Evolutionary conservation across 2,797 vertebrate genomes (phyloP), one percentile per base, ranked within the genome.

Genomic region (Leuciscus waleckii): DNA sequence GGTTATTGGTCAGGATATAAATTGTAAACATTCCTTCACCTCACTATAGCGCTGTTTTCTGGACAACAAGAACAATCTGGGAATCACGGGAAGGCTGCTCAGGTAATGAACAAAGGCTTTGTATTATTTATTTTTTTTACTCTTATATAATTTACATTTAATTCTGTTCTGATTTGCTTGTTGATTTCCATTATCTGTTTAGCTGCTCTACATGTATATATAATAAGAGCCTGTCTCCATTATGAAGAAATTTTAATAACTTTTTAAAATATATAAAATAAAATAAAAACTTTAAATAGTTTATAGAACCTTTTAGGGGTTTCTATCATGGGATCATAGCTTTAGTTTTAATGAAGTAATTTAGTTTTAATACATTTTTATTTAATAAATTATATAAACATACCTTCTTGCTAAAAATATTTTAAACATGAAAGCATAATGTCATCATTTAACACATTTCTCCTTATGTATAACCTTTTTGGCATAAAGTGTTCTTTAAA

Each of bases 1-100:
- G 78, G 67, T 69, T 32, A 83, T 79, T 79, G 76, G 83, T 54
- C 65, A 77, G 84, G 23, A 46, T 81, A 89, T 83, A 87, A 86
- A 86, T 46, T 77, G 43, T 29, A 14, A 39, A 58, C 26, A 78
- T n/a, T 29, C 29, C 39, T 68, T 23, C 19, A 16, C 21, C 21
- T 81, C 69, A 68, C 56, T 29, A 23, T n/a, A 43, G n/a, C 7
- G 0, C 65, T 41, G 26, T 86, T 17, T 79, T 74, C 17, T 67
- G 32, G 19, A 46, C 85, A 46, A 71, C n/a, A 9, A 43, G 41
- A 37, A 23, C 43, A 19, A 86, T 51, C 79, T 75, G 58, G 19
- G 43, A 39, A 17, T 6, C 37, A 21, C 54, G 6, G 6, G 7
- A n/a, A 67, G n/a, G 19, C 56, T 46, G n/a, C n/a, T 39, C 37